phyloP scores from a whole-genome alignment of 1,140 invertebrate genomes.

The Maconellicoccus hirsutus region DNA sequence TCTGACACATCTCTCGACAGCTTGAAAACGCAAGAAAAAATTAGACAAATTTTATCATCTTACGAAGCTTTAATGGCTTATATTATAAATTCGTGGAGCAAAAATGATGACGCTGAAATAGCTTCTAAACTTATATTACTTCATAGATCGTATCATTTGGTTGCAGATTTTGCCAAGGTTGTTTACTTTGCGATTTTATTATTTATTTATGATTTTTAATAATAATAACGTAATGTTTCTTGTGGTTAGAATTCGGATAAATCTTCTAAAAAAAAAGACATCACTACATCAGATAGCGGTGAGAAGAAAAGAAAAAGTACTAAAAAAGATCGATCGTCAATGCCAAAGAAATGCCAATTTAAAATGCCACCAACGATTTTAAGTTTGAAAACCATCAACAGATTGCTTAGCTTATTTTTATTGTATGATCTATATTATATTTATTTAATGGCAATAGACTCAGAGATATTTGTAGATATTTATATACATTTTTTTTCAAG shows the following conservation, averaged over 20 bases:
- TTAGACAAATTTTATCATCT: conserved; percentile 26
- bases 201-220: not conserved
- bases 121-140: conserved; percentile 25
- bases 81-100: conserved; percentile 27
- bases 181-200: not conserved
- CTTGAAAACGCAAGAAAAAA: conserved; percentile 27
- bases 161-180: conserved; percentile 30
- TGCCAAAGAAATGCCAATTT: not conserved
- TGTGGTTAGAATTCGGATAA: conserved; percentile 24
- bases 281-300: not conserved
- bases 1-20: conserved; percentile 26
- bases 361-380: conserved; percentile 19
- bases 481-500: conserved; percentile 13
- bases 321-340: conserved; percentile 10
- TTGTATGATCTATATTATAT: not conserved
- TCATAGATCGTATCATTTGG: conserved; percentile 26
- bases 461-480: not conserved
- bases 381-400: conserved; percentile 2
- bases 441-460: not conserved
- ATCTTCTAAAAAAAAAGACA: conserved; percentile 27
- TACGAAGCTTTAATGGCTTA: conserved; percentile 30
- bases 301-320: conserved; percentile 26
- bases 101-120: conserved; percentile 22
- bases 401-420: conserved; percentile 3
- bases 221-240: conserved; percentile 23